These are phyloP conservation scores for Watersipora subatra DNA, from an alignment of 1,140 invertebrate genomes.

Conservation along the genomic window DNA sequence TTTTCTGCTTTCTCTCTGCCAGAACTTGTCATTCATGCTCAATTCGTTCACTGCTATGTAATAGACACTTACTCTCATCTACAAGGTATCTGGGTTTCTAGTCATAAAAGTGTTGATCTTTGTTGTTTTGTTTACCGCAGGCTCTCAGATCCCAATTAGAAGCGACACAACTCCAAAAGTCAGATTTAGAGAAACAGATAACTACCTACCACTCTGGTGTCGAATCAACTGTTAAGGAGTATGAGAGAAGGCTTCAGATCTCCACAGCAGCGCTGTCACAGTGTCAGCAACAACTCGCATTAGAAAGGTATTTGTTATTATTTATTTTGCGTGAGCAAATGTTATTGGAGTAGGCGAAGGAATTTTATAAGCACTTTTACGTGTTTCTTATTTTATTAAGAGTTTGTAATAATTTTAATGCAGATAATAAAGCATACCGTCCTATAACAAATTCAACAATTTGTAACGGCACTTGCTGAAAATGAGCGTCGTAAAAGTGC, in stretches of 20 bases:
- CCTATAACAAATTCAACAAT: too few relatives aligned
- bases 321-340: background rate
- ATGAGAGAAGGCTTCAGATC: conserved; percentile 17
- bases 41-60: too few relatives aligned
- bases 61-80: too few relatives aligned
- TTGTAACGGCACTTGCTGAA: too few relatives aligned
- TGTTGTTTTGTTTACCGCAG: conserved; percentile 19
- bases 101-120: too few relatives aligned
- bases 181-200: conserved; percentile 18
- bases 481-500: too few relatives aligned
- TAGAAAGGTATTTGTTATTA: background rate
- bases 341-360: background rate
- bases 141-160: conserved; percentile 22
- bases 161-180: conserved; percentile 16
- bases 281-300: conserved; percentile 8
- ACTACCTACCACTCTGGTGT: conserved; percentile 15
- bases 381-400: too few relatives aligned
- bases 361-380: background rate
- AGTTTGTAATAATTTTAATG: background rate
- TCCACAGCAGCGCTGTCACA: conserved; percentile 17
- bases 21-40: too few relatives aligned
- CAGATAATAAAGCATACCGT: too few relatives aligned
- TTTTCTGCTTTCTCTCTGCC: too few relatives aligned
- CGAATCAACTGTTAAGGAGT: conserved; percentile 18
- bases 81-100: too few relatives aligned